Evolutionary conservation across 2,797 vertebrate genomes (phyloP).

Genomic region (Prunella strophiata): DNA sequence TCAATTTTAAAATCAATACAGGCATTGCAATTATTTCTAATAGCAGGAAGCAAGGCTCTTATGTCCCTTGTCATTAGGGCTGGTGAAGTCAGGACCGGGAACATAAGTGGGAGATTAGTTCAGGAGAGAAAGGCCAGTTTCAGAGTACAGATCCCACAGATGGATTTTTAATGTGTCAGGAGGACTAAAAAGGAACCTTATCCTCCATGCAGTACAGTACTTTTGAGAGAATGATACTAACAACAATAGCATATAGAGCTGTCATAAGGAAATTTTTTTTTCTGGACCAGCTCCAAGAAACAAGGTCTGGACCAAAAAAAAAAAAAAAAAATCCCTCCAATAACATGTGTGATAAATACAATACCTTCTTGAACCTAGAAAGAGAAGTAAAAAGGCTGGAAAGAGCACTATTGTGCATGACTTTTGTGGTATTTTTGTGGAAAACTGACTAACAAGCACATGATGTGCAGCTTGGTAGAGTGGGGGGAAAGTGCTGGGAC

Average conservation of each 20-base stretch:
- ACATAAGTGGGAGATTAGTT: background rate
- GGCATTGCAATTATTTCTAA: background rate
- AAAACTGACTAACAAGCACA: conserved; percentile 39
- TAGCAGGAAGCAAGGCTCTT: background rate
- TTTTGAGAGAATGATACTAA: background rate
- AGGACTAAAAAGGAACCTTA: background rate
- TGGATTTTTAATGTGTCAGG: background rate
- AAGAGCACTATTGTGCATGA: background rate
- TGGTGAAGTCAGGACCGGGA: background rate
- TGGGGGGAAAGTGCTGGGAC: background rate
- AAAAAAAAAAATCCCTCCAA: background rate
- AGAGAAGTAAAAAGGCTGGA: background rate
- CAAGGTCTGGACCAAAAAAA: background rate
- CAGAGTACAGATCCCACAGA: background rate
- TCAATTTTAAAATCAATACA: conserved; percentile 5
- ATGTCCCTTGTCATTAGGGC: background rate
- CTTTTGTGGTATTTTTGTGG: background rate
- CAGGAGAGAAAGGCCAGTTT: background rate
- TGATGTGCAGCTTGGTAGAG: conserved; percentile 11
- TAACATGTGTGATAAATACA: background rate
- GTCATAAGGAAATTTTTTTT: background rate
- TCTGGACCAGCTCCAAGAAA: background rate
- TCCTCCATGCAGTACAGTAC: background rate
- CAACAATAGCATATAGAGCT: background rate
- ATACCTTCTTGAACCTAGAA: background rate